These are phyloP conservation scores for Anguilla obscura DNA, from an alignment of 2,797 vertebrate genomes.

Conservation along the genomic window DNA sequence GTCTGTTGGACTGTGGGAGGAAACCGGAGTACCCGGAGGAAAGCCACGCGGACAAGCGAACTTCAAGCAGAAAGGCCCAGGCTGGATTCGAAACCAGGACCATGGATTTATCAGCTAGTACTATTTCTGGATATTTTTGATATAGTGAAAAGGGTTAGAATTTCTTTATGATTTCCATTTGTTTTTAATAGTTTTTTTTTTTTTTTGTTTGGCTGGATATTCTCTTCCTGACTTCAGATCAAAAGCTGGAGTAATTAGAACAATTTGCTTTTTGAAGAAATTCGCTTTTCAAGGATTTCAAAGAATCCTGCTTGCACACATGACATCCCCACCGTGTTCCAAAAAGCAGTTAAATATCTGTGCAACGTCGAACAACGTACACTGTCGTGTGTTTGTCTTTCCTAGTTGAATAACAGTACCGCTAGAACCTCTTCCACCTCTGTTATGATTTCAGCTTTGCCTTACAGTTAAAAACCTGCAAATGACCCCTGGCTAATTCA, in stretches of 20 bases:
- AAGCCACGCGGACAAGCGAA: too few relatives aligned
- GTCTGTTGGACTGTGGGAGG: too few relatives aligned
- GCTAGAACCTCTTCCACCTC: not conserved
- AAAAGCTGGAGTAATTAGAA: slow-evolving; percentile 4
- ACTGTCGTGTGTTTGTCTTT: slow-evolving; percentile 17
- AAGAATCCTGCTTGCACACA: not conserved
- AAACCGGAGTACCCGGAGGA: too few relatives aligned
- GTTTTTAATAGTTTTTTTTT: not conserved
- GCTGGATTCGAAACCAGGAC: too few relatives aligned
- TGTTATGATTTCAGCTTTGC: slow-evolving; percentile 12
- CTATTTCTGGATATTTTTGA: not conserved
- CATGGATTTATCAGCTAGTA: too few relatives aligned
- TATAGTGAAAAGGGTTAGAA: not conserved
- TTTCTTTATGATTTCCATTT: not conserved
- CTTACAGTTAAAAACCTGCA: slow-evolving; percentile 10
- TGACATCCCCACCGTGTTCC: not conserved
- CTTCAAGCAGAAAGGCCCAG: too few relatives aligned
- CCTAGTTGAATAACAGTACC: slow-evolving; percentile 22
- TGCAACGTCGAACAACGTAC: not conserved
- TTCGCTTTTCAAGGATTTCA: not conserved
- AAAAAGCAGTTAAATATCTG: slow-evolving; percentile 10
- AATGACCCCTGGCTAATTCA: slow-evolving; percentile 30
- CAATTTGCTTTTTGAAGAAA: not conserved
- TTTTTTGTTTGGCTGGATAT: not conserved
- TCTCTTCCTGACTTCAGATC: not conserved